Percentiles rank a stretch among this genome's conserved stretches.
Conservation (phyloP, 2,888 invertebrate species). For the Drosophila testacea region DNA sequence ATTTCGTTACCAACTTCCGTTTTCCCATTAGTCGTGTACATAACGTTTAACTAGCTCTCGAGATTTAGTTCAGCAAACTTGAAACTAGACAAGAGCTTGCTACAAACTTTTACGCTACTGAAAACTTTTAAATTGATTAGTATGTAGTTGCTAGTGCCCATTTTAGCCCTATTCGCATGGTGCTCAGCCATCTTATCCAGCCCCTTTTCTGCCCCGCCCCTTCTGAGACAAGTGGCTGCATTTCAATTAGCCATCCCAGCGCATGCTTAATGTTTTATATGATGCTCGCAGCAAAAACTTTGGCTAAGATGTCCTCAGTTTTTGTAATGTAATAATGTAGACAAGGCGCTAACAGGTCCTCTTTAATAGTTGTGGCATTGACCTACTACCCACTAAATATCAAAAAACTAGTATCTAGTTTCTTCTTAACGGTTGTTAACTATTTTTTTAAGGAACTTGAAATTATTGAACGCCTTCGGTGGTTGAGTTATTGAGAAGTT, state of each 20-base stretch:
- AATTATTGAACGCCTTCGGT: not conserved
- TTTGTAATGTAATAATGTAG: not conserved
- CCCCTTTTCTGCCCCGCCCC: too few relatives aligned
- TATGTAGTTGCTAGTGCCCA: slow-evolving; percentile 30
- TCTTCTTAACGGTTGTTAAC: not conserved
- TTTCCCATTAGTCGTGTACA: slow-evolving; percentile 69
- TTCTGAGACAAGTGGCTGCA: slow-evolving; percentile 54
- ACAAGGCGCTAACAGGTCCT: not conserved
- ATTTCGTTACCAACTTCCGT: slow-evolving; percentile 60
- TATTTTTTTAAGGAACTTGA: not conserved
- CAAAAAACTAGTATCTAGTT: not conserved
- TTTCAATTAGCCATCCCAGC: slow-evolving; percentile 67
- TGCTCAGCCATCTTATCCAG: not conserved
- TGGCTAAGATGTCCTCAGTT: not conserved
- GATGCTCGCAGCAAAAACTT: slow-evolving; percentile 16
- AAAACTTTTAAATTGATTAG: slow-evolving; percentile 77
- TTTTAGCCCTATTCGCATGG: slow-evolving; percentile 10
- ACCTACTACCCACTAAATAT: not conserved
- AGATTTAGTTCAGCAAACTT: slow-evolving; percentile 65
- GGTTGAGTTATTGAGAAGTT: not conserved
- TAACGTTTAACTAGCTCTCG: slow-evolving; percentile 60
- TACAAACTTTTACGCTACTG: slow-evolving; percentile 60
- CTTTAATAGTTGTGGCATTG: not conserved
- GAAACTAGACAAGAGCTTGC: slow-evolving; percentile 54
- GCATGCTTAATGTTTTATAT: slow-evolving; percentile 34